These are phyloP conservation scores for Perca flavescens DNA, from an alignment of 2,113 vertebrate genomes.

Conservation along the genomic window DNA sequence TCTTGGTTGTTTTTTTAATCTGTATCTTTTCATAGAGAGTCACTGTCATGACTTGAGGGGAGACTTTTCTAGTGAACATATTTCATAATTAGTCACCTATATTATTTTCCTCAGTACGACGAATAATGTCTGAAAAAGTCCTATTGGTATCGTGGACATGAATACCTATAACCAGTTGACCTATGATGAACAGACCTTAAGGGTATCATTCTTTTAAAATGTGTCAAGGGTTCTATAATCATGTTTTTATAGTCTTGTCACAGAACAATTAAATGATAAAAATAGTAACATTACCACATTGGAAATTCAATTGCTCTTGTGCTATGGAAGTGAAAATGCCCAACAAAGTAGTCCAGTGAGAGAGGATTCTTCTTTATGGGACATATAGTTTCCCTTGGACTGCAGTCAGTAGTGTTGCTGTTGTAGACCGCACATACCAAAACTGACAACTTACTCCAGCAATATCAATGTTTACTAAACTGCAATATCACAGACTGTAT, in stretches of 20 bases:
- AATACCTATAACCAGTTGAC: too few relatives aligned
- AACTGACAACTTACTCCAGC: too few relatives aligned
- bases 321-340: neutral
- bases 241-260: neutral
- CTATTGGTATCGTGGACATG: neutral
- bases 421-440: too few relatives aligned
- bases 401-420: too few relatives aligned
- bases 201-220: neutral
- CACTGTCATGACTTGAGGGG: neutral
- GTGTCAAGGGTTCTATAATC: neutral
- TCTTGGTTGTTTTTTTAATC: neutral
- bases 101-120: neutral
- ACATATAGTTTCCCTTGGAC: too few relatives aligned
- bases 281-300: neutral
- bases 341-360: neutral
- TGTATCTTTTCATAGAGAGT: neutral
- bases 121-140: neutral
- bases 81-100: neutral
- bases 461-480: too few relatives aligned
- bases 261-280: neutral
- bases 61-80: too few relatives aligned
- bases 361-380: too few relatives aligned
- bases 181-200: neutral
- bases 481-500: too few relatives aligned
- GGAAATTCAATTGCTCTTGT: neutral